Evolutionary conservation across 2,797 vertebrate species (phyloP), one percentile per base, ranked within the genome.

Genomic region (Antrozous pallidus): DNA sequence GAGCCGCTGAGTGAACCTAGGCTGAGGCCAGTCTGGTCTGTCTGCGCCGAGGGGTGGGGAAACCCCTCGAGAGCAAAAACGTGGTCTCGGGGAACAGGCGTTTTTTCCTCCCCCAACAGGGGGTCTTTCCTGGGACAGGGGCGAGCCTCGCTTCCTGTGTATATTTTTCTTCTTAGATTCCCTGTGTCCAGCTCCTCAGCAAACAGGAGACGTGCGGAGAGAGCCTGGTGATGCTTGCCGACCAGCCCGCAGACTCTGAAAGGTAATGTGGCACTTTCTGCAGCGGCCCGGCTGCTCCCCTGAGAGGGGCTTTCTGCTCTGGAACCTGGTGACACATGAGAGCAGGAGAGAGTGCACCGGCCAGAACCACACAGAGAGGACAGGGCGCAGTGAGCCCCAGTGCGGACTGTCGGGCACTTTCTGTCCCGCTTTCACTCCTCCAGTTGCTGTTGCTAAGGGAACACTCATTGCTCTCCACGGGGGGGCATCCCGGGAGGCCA

Each of bases 191-290:
- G 36, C n/a, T 82, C 70, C 90, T 88, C 90, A 94, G 9, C 56
- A 96, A 81, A 92, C 94, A 31, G 0, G 56, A 97, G 73, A 75
- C 93, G 83, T 26, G 5, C 4, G 31, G 47, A 45, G 63, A 93
- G 70, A 94, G 88, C 36, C 26, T 84, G 81, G 80, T 93, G 26
- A 49, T 94, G 82, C 63, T 88, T 33, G 16, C 61, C n/a, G 75
- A 86, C 33, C 96, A 92, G 11, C 45, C 36, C 18, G 70, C 95
- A 61, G 98, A 98, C 75, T 90, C 95, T 88, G 98, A 98, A 96
- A 98, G 98, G 98, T 98, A 98, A 94, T 26, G 45, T 0, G 1
- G 18, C 45, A 1, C 36, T 91, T 71, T 26, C 36, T 18, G 73
- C 33, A 31, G 10, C 33, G 12, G 6, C 70, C 4, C 1, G 33